These are phyloP conservation scores for Athalia rosae DNA, from an alignment of 2,888 invertebrate genomes.

Conservation along the genomic window DNA sequence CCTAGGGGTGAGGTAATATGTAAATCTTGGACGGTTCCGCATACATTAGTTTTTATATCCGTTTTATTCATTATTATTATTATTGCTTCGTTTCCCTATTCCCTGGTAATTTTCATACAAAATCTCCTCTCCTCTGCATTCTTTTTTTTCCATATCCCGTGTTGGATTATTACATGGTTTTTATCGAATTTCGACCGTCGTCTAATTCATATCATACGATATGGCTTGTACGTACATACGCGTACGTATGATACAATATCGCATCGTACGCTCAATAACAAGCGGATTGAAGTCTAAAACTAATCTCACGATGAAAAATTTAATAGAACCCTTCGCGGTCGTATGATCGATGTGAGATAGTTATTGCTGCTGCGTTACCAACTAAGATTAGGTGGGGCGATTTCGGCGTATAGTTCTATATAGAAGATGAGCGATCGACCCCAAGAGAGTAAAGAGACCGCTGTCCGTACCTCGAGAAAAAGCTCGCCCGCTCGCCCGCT, in stretches of 20 bases:
- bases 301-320: constrained; percentile 48
- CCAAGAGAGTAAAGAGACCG: constrained; percentile 63
- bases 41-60: too few species aligned
- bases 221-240: too few species aligned
- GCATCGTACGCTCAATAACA: too few species aligned
- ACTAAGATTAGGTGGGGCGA: constrained; percentile 65
- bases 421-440: constrained; percentile 69
- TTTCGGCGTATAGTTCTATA: constrained; percentile 43
- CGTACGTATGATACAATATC: too few species aligned
- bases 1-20: too few species aligned
- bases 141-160: constrained; percentile 49
- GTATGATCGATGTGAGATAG: constrained; percentile 70
- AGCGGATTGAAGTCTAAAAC: too few species aligned
- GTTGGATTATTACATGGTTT: neutral
- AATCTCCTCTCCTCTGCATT: constrained; percentile 56
- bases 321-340: constrained; percentile 60
- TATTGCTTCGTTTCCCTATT: constrained; percentile 49
- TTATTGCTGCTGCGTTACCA: constrained; percentile 61
- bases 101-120: constrained; percentile 68
- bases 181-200: neutral
- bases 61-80: neutral
- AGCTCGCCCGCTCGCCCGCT: neutral
- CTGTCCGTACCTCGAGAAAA: neutral
- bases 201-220: neutral
- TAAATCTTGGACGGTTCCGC: too few species aligned